Base-by-base conservation (phyloP, 2,797 vertebrate genomes). In the Perodicticus potto region DNA sequence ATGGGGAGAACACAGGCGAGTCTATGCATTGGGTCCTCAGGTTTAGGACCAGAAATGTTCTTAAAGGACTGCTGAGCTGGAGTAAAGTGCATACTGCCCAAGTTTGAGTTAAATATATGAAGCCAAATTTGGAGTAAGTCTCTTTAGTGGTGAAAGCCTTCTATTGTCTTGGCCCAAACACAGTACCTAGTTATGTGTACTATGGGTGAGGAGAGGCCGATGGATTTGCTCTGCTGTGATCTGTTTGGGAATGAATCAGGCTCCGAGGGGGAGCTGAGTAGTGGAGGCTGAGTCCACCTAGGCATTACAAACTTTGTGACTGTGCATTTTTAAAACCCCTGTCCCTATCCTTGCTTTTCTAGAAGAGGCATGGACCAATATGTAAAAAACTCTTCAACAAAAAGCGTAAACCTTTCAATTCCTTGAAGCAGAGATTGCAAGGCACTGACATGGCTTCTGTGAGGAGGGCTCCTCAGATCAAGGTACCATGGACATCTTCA, bases 361-460 rank as follows among this genome's bases (percentile, higher is more conserved):
- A 98, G 98, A 81, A 97, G 89, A 98, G 98, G 63, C 98, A 98
- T 4, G 80, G 92, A 73, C 98, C 97, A 12, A 97, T 98, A 95
- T 98, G 97, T 96, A 97, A 61, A 90, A 97, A 98, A 94, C 12
- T 97, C 90, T 97, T 98, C 95, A 96, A 96, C 37, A 97, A 97
- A 96, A 98, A 98, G 55, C 89, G 80, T 59, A 97, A 97, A 70
- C 93, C 97, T 72, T 98, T 98, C 96, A 97, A 63, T 97, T 98
- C 98, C 90, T 91, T 98, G 95, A 98, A 98, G 93, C 97, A 98
- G 89, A 97, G 98, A 91, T 95, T 97, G 57, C 65, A 92, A 57
- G 98, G 98, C 93, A 97, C 95, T 73, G 97, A 98, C 85, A 96
- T 97, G 27, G 37, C 74, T n/a, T 17, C 95, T 0, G 80, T 97